These are phyloP conservation scores for Stenchaetothrips biformis DNA, from an alignment of 2,888 invertebrate genomes.

Conservation along the genomic window DNA sequence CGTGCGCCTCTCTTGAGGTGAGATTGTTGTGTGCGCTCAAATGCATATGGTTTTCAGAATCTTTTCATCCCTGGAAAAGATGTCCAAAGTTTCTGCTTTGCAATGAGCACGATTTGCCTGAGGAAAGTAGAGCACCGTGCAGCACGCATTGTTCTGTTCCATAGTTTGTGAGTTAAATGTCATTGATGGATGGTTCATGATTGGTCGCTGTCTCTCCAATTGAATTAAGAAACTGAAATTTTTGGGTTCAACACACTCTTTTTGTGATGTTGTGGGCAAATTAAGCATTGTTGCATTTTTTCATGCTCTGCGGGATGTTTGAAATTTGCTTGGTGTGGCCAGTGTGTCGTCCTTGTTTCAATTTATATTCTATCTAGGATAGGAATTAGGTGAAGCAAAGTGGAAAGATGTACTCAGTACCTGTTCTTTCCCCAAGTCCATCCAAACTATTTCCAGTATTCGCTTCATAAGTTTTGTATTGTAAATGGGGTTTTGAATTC, in stretches of 20 bases:
- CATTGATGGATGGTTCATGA: not conserved
- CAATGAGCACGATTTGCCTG: slow-evolving; percentile 16
- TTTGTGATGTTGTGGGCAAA: not conserved
- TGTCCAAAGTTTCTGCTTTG: not conserved
- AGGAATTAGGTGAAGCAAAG: not conserved
- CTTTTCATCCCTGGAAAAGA: not conserved
- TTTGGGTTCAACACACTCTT: not conserved
- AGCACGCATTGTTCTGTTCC: not conserved
- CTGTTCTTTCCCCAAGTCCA: too few species aligned
- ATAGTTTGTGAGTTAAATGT: not conserved
- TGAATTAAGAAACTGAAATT: too few species aligned
- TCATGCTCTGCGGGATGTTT: not conserved
- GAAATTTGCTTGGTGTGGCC: not conserved
- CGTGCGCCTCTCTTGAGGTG: slow-evolving; percentile 16
- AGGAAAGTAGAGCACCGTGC: not conserved
- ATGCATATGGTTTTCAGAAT: not conserved
- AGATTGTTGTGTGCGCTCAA: not conserved
- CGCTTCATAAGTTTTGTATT: too few species aligned
- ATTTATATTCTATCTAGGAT: not conserved
- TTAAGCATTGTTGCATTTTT: not conserved
- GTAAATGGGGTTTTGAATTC: too few species aligned
- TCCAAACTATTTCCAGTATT: too few species aligned
- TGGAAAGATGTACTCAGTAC: too few species aligned
- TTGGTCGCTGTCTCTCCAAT: not conserved
- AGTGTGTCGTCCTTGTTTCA: not conserved